Conservation (phyloP, 1,140 invertebrate genomes). For the Orchesella cincta region DNA sequence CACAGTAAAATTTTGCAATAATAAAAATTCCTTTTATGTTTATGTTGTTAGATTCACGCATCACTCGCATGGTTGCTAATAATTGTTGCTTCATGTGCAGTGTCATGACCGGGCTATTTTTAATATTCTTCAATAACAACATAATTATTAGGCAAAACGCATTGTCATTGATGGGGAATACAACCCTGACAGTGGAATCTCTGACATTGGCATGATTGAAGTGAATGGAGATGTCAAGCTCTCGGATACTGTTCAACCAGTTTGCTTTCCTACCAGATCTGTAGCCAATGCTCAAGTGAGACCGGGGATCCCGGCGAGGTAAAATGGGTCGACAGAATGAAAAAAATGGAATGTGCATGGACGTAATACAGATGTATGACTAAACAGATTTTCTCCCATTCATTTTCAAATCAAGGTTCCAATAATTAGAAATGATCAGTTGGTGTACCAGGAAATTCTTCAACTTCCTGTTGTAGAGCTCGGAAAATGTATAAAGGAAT, state of each 20-base stretch:
- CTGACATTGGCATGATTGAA: constrained; percentile 38
- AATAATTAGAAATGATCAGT: constrained; percentile 32
- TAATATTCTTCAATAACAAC: no score
- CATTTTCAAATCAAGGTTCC: constrained; percentile 35
- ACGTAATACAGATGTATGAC: no score
- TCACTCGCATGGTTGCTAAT: no score
- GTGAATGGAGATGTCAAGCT: constrained; percentile 26
- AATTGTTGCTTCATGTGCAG: no score
- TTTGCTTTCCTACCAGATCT: constrained; percentile 38
- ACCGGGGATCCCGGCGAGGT: constrained; percentile 27
- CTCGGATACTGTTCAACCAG: constrained; percentile 33
- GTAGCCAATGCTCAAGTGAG: constrained; percentile 34
- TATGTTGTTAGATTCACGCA: no score
- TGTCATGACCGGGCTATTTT: no score
- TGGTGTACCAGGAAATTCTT: constrained; percentile 35
- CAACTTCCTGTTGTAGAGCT: constrained; percentile 28
- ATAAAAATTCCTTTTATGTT: no score
- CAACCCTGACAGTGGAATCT: constrained; percentile 32
- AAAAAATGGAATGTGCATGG: neutral
- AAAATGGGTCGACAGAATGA: neutral
- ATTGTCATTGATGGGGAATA: constrained; percentile 39
- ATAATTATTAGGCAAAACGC: constrained; percentile 29
- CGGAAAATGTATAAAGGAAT: constrained; percentile 34
- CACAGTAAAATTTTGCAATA: constrained; percentile 25
- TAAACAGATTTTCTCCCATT: neutral